Evolutionary conservation across 2,888 invertebrate genomes (phyloP).

Genomic region (Arrhopalites spinosus): DNA sequence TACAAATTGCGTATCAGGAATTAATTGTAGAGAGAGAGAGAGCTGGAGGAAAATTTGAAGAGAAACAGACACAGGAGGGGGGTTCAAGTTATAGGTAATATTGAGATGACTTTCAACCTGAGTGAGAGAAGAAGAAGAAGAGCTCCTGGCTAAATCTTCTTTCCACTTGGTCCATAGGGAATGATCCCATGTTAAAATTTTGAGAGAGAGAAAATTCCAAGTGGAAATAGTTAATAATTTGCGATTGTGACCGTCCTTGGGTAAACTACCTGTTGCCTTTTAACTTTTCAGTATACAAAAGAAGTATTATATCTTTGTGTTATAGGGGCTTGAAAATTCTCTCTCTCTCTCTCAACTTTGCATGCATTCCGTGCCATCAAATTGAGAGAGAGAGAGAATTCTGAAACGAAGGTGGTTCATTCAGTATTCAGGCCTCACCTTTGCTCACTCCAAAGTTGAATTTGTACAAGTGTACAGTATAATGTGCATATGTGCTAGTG

Average conservation of each 20-base stretch:
- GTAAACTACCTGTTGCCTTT: constrained; percentile 3
- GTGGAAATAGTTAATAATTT: constrained; percentile 5
- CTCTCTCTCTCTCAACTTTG: background rate
- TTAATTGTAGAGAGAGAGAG: background rate
- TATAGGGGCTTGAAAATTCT: background rate
- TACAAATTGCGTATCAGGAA: background rate
- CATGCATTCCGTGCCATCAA: background rate
- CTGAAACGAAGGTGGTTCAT: background rate
- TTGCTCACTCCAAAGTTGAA: background rate
- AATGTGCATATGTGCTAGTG: background rate
- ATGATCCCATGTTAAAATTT: background rate
- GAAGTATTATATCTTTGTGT: too few relatives aligned
- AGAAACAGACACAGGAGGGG: background rate
- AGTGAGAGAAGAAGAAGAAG: background rate
- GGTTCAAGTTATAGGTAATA: too few relatives aligned
- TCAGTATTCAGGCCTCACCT: constrained; percentile 5
- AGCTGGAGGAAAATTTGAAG: background rate
- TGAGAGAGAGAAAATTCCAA: constrained; percentile 1
- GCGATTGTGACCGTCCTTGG: constrained; percentile 11
- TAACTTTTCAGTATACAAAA: background rate
- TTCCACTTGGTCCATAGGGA: too few relatives aligned
- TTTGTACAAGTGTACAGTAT: constrained; percentile 8
- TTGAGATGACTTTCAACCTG: background rate
- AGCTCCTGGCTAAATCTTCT: too few relatives aligned
- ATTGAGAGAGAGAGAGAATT: too few relatives aligned